Percentiles rank a stretch among this genome's conserved stretches.
phyloP scores from a whole-genome alignment of 2,888 invertebrate genomes.

The Nipponacmea schrenckii region DNA sequence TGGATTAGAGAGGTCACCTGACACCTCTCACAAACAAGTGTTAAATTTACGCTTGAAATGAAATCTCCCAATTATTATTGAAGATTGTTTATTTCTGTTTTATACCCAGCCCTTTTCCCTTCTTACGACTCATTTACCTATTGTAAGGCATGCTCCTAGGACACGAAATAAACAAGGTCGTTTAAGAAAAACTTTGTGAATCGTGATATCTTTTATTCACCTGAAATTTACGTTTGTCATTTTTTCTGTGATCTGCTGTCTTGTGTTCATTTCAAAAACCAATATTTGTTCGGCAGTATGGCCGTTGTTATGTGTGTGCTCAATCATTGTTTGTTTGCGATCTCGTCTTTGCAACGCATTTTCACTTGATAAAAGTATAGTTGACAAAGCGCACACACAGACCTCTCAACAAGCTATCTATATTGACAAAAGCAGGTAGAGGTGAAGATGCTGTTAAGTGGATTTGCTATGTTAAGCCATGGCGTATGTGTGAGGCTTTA shows the following conservation, averaged over 20 bases:
- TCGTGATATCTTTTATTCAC: slow-evolving; percentile 9
- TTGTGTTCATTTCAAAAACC: slow-evolving; percentile 5
- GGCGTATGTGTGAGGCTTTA: slow-evolving; percentile 19
- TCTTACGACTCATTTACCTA: slow-evolving; percentile 4
- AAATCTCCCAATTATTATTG: slow-evolving; percentile 8
- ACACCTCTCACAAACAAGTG: slow-evolving; percentile 3
- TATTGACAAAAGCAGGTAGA: slow-evolving; percentile 21
- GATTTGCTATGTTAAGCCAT: slow-evolving; percentile 23
- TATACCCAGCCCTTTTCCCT: slow-evolving; percentile 4
- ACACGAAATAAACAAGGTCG: slow-evolving; percentile 8
- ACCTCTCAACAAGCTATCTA: slow-evolving; percentile 13
- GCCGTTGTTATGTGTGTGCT: slow-evolving; percentile 8
- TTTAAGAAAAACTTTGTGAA: slow-evolving; percentile 2
- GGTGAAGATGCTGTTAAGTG: slow-evolving; percentile 22
- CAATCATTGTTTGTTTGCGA: slow-evolving; percentile 4
- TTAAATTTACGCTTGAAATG: background rate
- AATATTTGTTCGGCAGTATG: slow-evolving; percentile 7
- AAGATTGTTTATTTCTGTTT: slow-evolving; percentile 4
- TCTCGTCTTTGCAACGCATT: slow-evolving; percentile 4
- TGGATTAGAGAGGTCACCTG: background rate
- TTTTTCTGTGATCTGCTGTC: slow-evolving; percentile 5
- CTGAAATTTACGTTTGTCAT: slow-evolving; percentile 9
- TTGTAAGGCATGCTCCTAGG: slow-evolving; percentile 8
- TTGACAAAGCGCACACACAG: slow-evolving; percentile 8
- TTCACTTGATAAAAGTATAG: slow-evolving; percentile 11